Conservation (phyloP, 92 coral and sea anemone species). For the Epizoanthus scotinus region DNA sequence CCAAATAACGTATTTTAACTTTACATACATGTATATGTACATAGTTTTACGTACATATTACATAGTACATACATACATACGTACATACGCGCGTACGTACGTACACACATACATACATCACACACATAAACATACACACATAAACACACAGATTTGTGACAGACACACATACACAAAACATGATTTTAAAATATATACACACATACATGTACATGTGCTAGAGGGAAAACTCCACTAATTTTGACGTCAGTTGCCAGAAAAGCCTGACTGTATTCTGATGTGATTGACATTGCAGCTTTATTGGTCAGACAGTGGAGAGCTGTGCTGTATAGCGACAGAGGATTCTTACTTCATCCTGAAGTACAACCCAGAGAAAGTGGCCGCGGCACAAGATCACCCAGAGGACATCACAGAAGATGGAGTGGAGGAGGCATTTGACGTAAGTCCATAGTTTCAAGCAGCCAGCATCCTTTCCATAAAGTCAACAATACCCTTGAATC, state of each 20-base stretch:
- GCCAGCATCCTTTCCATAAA: too few species aligned
- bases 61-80: neutral
- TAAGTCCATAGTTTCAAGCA: conserved; percentile 21
- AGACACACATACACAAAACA: neutral
- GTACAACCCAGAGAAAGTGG: conserved; percentile 82
- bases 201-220: too few species aligned
- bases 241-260: too few species aligned
- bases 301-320: conserved; percentile 98
- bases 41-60: too few species aligned
- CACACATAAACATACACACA: too few species aligned
- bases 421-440: conserved; percentile 97
- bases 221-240: neutral
- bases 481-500: too few species aligned
- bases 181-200: too few species aligned
- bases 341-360: conserved; percentile 88
- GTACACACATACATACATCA: neutral
- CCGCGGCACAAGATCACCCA: conserved; percentile 78
- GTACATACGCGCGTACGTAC: neutral
- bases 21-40: too few species aligned
- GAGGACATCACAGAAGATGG: conserved; percentile 95
- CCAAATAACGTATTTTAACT: too few species aligned
- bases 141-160: too few species aligned
- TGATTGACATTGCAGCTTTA: conserved; percentile 54
- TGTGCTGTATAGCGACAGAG: conserved; percentile 94
- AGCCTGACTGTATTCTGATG: neutral